A percentile compares a stretch with the other conserved stretches of the same genome.
phyloP scores from a whole-genome alignment of 2,797 vertebrate species.

The Dendrocincla fuliginosa region DNA sequence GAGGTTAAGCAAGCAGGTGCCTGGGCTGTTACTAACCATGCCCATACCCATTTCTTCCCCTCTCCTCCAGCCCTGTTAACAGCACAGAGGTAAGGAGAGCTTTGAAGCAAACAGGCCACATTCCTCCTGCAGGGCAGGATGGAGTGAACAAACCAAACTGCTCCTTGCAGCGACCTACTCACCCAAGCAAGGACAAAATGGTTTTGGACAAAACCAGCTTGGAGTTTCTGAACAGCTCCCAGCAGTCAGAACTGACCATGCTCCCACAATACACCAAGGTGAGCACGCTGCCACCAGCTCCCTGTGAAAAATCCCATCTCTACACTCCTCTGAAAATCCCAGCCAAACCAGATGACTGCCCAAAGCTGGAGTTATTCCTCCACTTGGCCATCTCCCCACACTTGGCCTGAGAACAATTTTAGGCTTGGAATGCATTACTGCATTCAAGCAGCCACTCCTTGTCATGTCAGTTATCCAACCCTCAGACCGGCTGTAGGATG shows the following conservation, averaged over 20 bases:
- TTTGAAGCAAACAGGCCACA: not conserved
- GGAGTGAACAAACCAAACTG: not conserved
- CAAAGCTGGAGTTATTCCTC: not conserved
- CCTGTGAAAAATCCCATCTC: not conserved
- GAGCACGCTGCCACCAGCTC: not conserved
- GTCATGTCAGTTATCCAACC: not conserved
- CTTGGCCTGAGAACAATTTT: not conserved
- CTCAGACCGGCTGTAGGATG: not conserved
- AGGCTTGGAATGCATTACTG: not conserved
- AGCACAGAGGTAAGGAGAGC: not conserved
- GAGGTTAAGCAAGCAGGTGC: not conserved
- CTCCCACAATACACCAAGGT: not conserved
- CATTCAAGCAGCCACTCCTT: not conserved
- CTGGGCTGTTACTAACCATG: not conserved
- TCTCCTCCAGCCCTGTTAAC: not conserved
- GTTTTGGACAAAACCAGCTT: not conserved
- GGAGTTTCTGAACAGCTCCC: not conserved
- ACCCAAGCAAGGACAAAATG: not conserved
- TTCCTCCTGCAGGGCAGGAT: not conserved
- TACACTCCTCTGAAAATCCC: not conserved
- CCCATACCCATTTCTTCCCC: not conserved
- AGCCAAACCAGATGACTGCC: not conserved
- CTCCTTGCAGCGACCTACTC: not conserved
- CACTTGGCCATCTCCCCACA: not conserved
- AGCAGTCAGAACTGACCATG: not conserved